Evolutionary conservation across 2,888 invertebrate species (phyloP).

Genomic region (Drosophila ustulata): DNA sequence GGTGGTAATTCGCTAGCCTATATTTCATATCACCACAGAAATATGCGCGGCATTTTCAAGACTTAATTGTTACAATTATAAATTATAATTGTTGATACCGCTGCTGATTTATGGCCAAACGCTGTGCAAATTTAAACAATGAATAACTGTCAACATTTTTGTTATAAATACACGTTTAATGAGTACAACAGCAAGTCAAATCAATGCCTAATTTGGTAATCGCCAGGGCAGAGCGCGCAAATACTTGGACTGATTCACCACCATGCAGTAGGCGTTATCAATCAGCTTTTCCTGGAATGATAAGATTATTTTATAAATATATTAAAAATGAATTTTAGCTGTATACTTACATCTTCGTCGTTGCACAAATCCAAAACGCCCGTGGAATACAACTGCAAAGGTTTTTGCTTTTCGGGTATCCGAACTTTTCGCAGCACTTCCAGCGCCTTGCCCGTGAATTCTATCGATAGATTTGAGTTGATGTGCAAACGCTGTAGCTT

Average conservation of each 20-base stretch:
- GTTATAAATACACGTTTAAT: neutral
- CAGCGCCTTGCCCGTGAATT: slow-evolving; percentile 19
- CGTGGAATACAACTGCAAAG: slow-evolving; percentile 34
- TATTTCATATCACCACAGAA: slow-evolving; percentile 48
- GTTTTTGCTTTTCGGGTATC: slow-evolving; percentile 29
- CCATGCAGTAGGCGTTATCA: slow-evolving; percentile 29
- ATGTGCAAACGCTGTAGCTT: slow-evolving; percentile 33
- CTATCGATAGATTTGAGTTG: slow-evolving; percentile 24
- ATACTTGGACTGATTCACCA: slow-evolving; percentile 11
- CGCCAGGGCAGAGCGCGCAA: slow-evolving; percentile 31
- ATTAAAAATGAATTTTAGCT: neutral
- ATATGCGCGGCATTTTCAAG: slow-evolving; percentile 46
- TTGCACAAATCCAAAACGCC: slow-evolving; percentile 33
- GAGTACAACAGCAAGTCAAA: too few species aligned
- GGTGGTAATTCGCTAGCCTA: slow-evolving; percentile 29
- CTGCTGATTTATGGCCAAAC: slow-evolving; percentile 13
- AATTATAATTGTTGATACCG: slow-evolving; percentile 37
- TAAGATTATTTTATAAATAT: neutral
- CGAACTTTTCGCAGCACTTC: slow-evolving; percentile 23
- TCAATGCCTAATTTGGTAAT: slow-evolving; percentile 8
- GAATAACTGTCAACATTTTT: neutral
- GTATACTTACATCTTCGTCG: slow-evolving; percentile 28
- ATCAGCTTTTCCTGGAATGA: slow-evolving; percentile 22
- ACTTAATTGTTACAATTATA: slow-evolving; percentile 59
- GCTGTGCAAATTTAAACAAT: neutral